Evolutionary conservation across 2,888 invertebrate genomes (phyloP).

Genomic region (Blastobasis adustella): DNA sequence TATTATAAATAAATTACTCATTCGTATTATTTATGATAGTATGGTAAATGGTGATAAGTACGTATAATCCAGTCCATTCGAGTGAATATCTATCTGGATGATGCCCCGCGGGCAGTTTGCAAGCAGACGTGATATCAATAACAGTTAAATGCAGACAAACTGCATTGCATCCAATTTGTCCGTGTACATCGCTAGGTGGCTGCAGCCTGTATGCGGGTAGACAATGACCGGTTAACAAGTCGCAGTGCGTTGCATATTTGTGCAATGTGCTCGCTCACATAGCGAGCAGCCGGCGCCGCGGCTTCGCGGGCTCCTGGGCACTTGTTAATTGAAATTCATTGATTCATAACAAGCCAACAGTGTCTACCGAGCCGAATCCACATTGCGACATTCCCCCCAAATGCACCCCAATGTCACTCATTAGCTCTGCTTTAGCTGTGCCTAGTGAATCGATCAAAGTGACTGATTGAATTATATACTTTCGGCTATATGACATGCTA

Average conservation of each 20-base stretch:
- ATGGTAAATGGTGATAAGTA: too few species aligned
- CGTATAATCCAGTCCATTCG: too few species aligned
- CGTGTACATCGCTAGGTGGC: slow-evolving; percentile 15
- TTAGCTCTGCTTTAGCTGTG: neutral
- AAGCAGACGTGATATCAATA: too few species aligned
- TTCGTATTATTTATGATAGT: too few species aligned
- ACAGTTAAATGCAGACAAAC: slow-evolving; percentile 11
- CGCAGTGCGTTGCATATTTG: slow-evolving; percentile 32
- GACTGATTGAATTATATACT: too few species aligned
- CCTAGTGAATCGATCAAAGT: too few species aligned
- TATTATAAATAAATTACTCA: too few species aligned
- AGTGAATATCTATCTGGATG: too few species aligned
- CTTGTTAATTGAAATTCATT: slow-evolving; percentile 41
- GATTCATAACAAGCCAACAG: slow-evolving; percentile 20
- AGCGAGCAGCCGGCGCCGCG: neutral
- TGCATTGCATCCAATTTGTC: slow-evolving; percentile 24
- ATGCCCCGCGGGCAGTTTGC: too few species aligned
- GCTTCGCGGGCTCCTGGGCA: slow-evolving; percentile 23
- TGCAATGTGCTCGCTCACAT: slow-evolving; percentile 28
- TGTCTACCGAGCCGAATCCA: neutral
- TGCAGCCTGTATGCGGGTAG: slow-evolving; percentile 29
- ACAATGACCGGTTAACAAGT: slow-evolving; percentile 41
- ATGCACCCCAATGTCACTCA: neutral
- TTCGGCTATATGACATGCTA: too few species aligned
- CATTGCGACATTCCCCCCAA: neutral